Evolutionary conservation across 2,113 vertebrate species (phyloP).

Genomic region (Xyliphius kryptos): DNA sequence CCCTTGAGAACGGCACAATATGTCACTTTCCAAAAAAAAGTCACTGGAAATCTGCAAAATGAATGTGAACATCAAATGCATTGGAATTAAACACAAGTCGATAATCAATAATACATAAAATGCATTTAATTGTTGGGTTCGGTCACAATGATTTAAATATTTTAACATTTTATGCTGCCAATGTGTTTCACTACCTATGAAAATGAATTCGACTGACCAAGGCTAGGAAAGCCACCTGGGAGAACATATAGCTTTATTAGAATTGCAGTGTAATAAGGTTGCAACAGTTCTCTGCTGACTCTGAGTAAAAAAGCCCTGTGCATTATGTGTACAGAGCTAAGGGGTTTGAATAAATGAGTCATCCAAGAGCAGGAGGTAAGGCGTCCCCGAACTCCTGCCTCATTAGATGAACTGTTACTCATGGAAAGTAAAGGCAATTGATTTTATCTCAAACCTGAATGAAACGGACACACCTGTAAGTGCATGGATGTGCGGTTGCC

Average conservation of each 20-base stretch:
- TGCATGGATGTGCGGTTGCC: conserved; percentile 48
- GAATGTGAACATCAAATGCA: conserved; percentile 25
- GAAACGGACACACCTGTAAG: conserved; percentile 54
- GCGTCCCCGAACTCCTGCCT: conserved; percentile 59
- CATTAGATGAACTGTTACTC: conserved; percentile 57
- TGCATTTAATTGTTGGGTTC: background rate
- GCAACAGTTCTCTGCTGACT: conserved; percentile 24
- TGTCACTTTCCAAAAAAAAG: conserved; percentile 14
- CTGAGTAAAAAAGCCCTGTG: conserved; percentile 17
- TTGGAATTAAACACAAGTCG: conserved; percentile 33
- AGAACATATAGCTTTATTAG: conserved; percentile 20
- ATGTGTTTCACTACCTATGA: conserved; percentile 2
- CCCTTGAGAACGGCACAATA: conserved; percentile 19
- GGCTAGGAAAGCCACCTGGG: conserved; percentile 4
- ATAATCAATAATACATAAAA: conserved; percentile 29
- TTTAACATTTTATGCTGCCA: background rate
- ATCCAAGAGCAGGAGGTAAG: conserved; percentile 57
- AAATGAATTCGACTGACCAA: conserved; percentile 10
- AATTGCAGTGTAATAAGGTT: conserved; percentile 32
- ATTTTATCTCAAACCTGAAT: conserved; percentile 63
- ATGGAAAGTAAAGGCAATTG: conserved; percentile 60
- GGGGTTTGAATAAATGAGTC: conserved; percentile 47
- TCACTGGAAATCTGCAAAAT: conserved; percentile 21
- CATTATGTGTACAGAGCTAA: conserved; percentile 13
- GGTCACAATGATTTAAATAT: no score